Evolutionary conservation across 1,140 invertebrate species (phyloP).

Genomic region (Trichonephila clavata): DNA sequence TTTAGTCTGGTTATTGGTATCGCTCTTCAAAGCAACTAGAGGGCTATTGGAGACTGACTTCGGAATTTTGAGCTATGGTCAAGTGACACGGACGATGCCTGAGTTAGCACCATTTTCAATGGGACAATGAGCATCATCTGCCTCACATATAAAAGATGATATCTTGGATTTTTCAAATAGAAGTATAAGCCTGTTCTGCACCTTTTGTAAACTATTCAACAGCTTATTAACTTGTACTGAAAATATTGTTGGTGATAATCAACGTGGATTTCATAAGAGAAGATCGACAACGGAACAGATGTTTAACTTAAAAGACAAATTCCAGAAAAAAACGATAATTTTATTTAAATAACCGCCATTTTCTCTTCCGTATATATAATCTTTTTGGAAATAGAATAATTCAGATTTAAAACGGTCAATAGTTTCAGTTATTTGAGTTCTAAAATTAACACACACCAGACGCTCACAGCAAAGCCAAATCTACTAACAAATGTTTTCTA

Average conservation of each 20-base stretch:
- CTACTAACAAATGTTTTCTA: too few species aligned
- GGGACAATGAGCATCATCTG: background rate
- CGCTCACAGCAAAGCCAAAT: too few species aligned
- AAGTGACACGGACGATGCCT: too few species aligned
- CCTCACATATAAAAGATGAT: background rate
- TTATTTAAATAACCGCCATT: background rate
- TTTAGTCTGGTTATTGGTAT: too few species aligned
- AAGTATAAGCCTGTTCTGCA: background rate
- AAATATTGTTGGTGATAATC: background rate
- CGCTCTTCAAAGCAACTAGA: too few species aligned
- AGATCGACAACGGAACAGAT: slow-evolving; percentile 24
- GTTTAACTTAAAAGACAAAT: slow-evolving; percentile 44
- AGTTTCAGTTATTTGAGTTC: too few species aligned
- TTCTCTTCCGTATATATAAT: background rate
- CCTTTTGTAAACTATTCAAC: slow-evolving; percentile 8
- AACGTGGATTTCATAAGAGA: background rate
- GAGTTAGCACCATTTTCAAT: too few species aligned
- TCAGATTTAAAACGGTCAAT: too few species aligned
- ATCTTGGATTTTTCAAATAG: background rate
- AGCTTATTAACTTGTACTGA: background rate
- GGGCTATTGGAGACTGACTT: too few species aligned
- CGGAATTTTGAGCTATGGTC: too few species aligned
- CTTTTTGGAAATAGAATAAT: too few species aligned
- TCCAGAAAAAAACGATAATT: slow-evolving; percentile 11
- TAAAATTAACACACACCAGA: too few species aligned